Conservation (phyloP, 2,797 vertebrate species). For the Muscicapa comitata region DNA sequence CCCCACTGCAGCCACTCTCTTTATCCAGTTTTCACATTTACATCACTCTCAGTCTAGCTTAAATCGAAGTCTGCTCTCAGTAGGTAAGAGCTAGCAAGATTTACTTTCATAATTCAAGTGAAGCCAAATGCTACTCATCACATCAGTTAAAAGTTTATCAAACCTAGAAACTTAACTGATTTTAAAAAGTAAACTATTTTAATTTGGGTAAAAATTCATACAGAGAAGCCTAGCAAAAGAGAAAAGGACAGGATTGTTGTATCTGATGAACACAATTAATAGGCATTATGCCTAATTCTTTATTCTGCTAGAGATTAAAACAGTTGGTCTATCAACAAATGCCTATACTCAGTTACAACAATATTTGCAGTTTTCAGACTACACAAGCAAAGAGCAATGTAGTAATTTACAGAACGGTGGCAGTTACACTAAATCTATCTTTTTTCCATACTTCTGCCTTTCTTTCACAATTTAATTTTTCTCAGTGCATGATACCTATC, state of each 20-base stretch:
- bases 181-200: neutral
- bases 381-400: neutral
- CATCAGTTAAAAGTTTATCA: neutral
- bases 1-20: neutral
- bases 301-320: neutral
- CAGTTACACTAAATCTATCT: neutral
- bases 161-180: neutral
- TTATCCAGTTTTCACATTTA: neutral
- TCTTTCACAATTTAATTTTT: neutral
- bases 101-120: neutral
- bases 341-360: neutral
- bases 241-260: neutral
- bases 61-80: neutral
- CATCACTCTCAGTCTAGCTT: neutral
- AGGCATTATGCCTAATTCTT: neutral
- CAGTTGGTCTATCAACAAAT: neutral
- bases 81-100: neutral
- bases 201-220: neutral
- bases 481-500: neutral
- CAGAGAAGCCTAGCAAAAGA: neutral
- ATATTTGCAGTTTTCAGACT: neutral
- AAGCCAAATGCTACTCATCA: neutral
- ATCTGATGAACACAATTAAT: accelerated
- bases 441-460: neutral
- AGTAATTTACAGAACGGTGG: neutral